A percentile compares a stretch with the other conserved stretches of the same genome.
Conservation (phyloP, 1,140 invertebrate genomes). For the Drosophila prosaltans region DNA sequence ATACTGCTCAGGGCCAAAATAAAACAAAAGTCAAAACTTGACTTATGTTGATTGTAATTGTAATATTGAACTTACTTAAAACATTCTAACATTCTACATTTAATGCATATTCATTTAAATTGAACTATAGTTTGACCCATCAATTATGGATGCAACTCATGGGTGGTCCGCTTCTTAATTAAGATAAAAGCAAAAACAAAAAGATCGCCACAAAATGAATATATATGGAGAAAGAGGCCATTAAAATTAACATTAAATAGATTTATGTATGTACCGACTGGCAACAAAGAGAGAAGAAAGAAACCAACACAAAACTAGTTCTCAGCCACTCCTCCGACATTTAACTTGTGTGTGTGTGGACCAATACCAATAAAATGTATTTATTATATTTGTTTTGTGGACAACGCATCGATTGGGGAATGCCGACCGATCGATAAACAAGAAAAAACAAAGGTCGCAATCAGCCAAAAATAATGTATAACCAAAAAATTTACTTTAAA, state of each 20-base stretch:
- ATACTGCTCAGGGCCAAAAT: too few relatives aligned
- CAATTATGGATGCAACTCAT: slow-evolving; percentile 16
- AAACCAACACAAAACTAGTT: slow-evolving; percentile 62
- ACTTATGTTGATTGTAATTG: too few relatives aligned
- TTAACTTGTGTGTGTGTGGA: slow-evolving; percentile 33
- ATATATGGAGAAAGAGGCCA: slow-evolving; percentile 62
- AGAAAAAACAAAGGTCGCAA: slow-evolving; percentile 60
- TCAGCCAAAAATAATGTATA: slow-evolving; percentile 62
- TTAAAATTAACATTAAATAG: slow-evolving; percentile 68
- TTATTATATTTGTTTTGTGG: slow-evolving; percentile 47
- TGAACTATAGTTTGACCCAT: neutral
- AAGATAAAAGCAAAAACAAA: slow-evolving; percentile 3
- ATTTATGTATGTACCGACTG: slow-evolving; percentile 57
- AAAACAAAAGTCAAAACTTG: too few relatives aligned
- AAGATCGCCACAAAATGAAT: slow-evolving; percentile 23
- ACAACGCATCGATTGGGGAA: slow-evolving; percentile 16
- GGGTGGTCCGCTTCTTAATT: slow-evolving; percentile 35
- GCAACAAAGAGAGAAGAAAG: slow-evolving; percentile 21
- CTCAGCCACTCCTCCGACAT: slow-evolving; percentile 58
- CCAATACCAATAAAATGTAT: slow-evolving; percentile 61
- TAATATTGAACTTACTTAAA: too few relatives aligned
- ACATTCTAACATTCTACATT: neutral
- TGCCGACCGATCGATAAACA: slow-evolving; percentile 17
- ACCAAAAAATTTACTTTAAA: neutral
- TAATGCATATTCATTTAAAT: neutral